These are phyloP conservation scores for Phyllostomus hastatus DNA, from an alignment of 2,113 vertebrate species.

Conservation along the genomic window DNA sequence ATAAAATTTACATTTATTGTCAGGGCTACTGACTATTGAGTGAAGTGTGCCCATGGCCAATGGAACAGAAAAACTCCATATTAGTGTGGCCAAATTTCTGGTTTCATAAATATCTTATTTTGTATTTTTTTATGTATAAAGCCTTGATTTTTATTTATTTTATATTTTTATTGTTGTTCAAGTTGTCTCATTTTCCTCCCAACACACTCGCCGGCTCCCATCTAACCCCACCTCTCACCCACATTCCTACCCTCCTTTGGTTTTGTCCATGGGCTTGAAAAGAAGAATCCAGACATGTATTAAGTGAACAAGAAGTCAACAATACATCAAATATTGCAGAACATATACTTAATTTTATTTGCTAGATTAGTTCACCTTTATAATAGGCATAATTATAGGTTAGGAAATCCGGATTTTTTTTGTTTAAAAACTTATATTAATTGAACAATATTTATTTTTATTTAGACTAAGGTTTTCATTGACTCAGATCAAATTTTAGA, in stretches of 20 bases:
- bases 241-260: too few relatives aligned
- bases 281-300: not conserved
- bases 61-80: not conserved
- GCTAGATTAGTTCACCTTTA: rapidly evolving
- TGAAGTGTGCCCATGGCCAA: not conserved
- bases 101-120: not conserved
- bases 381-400: not conserved
- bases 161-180: too few relatives aligned
- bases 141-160: too few relatives aligned
- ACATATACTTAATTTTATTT: not conserved
- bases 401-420: not conserved
- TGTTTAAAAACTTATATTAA: not conserved
- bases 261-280: not conserved
- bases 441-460: not conserved
- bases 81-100: not conserved
- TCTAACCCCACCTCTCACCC: too few relatives aligned
- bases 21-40: not conserved
- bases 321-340: not conserved
- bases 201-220: too few relatives aligned
- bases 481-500: not conserved
- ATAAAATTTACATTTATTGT: not conserved
- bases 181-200: too few relatives aligned
- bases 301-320: not conserved
- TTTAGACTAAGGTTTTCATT: not conserved
- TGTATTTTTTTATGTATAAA: too few relatives aligned